Conservation (phyloP, 2,113 vertebrate species). For the Oryctolagus cuniculus region mOryCun1.1 NC_091433.1:111806001-111806500, state of each 20-base stretch:
- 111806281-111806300: neutral
- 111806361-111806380: neutral
- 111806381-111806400: no score
- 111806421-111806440: neutral
- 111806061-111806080: neutral
- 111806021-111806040: neutral
- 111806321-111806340: neutral
- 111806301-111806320: neutral
- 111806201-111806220: neutral
- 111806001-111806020: neutral
- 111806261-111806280: neutral
- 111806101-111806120: neutral
- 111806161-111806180: neutral
- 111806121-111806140: neutral
- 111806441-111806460: neutral
- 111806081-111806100: neutral
- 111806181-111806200: neutral
- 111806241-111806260: neutral
- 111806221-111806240: neutral
- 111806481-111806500: neutral
- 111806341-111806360: neutral
- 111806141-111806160: neutral
- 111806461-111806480: neutral
- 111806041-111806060: neutral
- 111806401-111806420: neutral